Conservation (phyloP, 2,888 invertebrate species). For the Iselma pallidipennis region DNA sequence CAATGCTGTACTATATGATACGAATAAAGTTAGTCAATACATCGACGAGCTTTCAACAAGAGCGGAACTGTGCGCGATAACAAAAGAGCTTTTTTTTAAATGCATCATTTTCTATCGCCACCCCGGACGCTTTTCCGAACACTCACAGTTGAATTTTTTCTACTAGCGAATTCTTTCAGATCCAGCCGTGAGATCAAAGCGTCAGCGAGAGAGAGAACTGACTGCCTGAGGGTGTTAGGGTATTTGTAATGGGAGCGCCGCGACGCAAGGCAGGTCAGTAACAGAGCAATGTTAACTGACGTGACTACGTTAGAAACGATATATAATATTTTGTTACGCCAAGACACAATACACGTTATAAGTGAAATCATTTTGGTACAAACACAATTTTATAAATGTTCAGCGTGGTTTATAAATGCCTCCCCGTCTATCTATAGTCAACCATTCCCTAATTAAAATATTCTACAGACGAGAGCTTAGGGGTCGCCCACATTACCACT, state of each 20-base stretch:
- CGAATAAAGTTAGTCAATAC: not conserved
- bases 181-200: slow-evolving; percentile 36
- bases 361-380: too few species aligned
- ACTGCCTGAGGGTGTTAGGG: slow-evolving; percentile 44
- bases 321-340: too few species aligned
- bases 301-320: not conserved
- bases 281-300: slow-evolving; percentile 43
- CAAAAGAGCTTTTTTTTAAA: slow-evolving; percentile 1
- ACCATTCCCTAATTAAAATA: slow-evolving; percentile 36
- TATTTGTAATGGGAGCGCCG: slow-evolving; percentile 45
- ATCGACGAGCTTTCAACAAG: not conserved
- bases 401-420: too few species aligned
- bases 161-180: not conserved
- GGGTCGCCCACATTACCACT: slow-evolving; percentile 32
- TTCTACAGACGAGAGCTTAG: slow-evolving; percentile 35
- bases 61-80: not conserved
- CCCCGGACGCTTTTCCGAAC: slow-evolving; percentile 1
- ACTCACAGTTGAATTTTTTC: not conserved
- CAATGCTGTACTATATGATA: not conserved
- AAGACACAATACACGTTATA: too few species aligned
- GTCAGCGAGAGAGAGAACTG: slow-evolving; percentile 34
- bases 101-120: not conserved
- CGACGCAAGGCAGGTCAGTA: slow-evolving; percentile 53
- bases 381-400: too few species aligned
- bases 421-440: too few species aligned